A percentile compares a stretch with the other conserved stretches of the same genome.
Conservation (phyloP, 2,797 vertebrate genomes). For the Threskiornis aethiopicus region DNA sequence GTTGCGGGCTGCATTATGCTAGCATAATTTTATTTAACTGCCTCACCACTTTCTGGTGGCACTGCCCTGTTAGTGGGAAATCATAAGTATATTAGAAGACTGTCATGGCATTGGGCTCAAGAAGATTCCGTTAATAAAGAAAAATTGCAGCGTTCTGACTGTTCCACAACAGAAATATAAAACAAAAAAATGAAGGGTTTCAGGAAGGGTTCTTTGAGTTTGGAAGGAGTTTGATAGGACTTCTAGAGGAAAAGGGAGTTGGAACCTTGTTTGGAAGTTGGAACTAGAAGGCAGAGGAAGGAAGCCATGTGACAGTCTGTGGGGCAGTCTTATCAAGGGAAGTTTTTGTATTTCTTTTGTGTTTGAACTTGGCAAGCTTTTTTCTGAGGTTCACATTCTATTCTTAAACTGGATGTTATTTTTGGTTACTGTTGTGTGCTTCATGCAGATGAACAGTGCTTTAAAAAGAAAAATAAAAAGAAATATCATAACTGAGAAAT, state of each 20-base stretch:
- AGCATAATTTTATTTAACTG: neutral
- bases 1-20: neutral
- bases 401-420: neutral
- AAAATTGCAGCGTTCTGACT: neutral
- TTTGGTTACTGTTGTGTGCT: neutral
- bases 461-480: neutral
- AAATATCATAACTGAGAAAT: neutral
- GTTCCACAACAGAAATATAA: neutral
- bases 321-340: neutral
- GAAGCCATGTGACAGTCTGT: neutral
- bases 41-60: neutral
- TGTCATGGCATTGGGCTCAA: neutral
- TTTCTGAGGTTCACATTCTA: neutral
- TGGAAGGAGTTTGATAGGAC: neutral
- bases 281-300: neutral
- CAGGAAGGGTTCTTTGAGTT: neutral
- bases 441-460: neutral
- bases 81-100: neutral
- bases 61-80: neutral
- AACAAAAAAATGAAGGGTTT: neutral
- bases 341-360: neutral
- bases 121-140: neutral
- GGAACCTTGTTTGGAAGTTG: neutral
- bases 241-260: neutral
- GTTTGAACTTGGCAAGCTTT: fast-evolving